Base-by-base conservation (phyloP, 2,113 vertebrate genomes). In the Telmatochromis sp. region DNA sequence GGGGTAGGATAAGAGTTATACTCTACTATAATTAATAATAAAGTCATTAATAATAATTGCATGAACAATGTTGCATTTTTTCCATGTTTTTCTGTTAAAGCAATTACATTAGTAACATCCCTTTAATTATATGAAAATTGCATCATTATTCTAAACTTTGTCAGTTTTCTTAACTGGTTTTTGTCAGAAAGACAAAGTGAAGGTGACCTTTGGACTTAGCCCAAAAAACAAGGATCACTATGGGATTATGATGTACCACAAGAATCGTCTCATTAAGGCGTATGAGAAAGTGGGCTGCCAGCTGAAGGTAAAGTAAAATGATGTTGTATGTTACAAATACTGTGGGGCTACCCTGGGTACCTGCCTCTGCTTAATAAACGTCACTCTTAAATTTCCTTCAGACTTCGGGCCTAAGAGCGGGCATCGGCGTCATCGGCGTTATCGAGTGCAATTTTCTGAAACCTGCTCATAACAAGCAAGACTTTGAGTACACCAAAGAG, bases 231-330 rank as follows among this genome's bases (percentile, higher is more conserved):
- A 93, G 87, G 96, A 96, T 35, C 93, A 96, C 73, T 97, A 92
- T 57, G 95, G 97, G 82, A 95, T 97, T 91, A 96, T 97, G 97
- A 97, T 97, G 97, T 98, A 97, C 93, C 96, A 97, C 93, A 97
- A 95, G 82, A 97, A 97, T 92, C 84, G 95, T n/a, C 97, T 97
- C 70, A 97, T 97, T 80, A 97, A 97, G 90, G 96, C 97, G 42
- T 97, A 96, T 53, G 96, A 97, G 93, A 97, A 97, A 94, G 97
- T 97, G 86, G 97, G 96, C 91, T 97, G 96, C 87, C 97, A 97
- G 90, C 94, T 96, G 26, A 97, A 97, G 97, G 97, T 97, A 78
- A 6, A 55, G n/a, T 12, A 37, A 31, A 47, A 26, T 2, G 2
- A 17, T 58, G 12, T 40, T 68, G 63, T 68, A 1, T 9, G 7